These are phyloP conservation scores for Siniperca knerii DNA, from an alignment of 2,113 vertebrate species.

Conservation along the genomic window DNA sequence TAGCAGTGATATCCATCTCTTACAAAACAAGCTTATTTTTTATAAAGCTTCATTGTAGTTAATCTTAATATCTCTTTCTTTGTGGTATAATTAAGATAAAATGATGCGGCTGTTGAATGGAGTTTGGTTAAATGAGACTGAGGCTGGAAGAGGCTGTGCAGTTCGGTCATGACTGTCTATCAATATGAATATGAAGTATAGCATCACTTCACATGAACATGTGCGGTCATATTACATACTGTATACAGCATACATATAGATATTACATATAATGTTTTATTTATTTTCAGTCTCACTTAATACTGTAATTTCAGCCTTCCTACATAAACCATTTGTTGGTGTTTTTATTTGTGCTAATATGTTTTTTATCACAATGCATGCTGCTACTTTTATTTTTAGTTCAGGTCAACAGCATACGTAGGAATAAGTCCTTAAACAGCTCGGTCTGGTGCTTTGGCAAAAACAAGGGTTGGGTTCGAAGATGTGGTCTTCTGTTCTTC, in stretches of 20 bases:
- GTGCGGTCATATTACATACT: background rate
- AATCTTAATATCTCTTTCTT: constrained; percentile 14
- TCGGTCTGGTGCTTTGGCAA: too few species aligned
- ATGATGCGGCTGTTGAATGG: background rate
- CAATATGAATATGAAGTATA: background rate
- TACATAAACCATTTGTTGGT: too few species aligned
- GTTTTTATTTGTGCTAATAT: too few species aligned
- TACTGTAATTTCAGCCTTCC: too few species aligned
- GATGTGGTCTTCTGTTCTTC: background rate
- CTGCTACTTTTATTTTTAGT: too few species aligned
- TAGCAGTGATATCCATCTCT: background rate
- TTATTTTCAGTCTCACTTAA: background rate
- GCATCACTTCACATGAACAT: background rate
- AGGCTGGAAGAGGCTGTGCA: background rate
- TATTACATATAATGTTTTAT: too few species aligned
- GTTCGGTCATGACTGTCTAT: too few species aligned
- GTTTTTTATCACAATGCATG: too few species aligned
- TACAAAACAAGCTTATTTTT: constrained; percentile 4
- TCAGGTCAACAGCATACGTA: too few species aligned
- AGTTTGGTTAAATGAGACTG: background rate
- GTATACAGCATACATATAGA: background rate
- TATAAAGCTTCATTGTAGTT: background rate
- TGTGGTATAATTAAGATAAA: constrained; percentile 26
- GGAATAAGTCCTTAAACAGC: too few species aligned
- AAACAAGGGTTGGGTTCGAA: too few species aligned